These are phyloP conservation scores for Drosophila anomelani DNA, from an alignment of 2,888 invertebrate species.

Conservation along the genomic window DNA sequence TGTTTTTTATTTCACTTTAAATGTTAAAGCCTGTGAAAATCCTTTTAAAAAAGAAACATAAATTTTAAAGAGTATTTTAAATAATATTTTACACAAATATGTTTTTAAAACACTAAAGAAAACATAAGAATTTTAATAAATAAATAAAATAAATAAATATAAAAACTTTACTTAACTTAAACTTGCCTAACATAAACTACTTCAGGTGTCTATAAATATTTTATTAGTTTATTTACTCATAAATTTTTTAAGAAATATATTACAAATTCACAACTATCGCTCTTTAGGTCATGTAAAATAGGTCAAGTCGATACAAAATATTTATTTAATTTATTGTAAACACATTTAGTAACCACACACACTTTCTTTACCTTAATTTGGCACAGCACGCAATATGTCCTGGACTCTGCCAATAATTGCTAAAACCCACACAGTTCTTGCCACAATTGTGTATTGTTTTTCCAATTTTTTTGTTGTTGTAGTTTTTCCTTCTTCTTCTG, in stretches of 20 bases:
- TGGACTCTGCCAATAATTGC: slow-evolving; percentile 17
- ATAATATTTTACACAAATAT: background rate
- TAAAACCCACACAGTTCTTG: slow-evolving; percentile 61
- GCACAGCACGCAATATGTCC: slow-evolving; percentile 16
- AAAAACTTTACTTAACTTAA: background rate
- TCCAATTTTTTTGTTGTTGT: slow-evolving; percentile 12
- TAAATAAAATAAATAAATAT: fast-evolving
- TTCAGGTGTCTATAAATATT: background rate
- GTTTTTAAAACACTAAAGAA: background rate
- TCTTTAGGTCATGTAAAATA: background rate
- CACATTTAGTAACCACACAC: slow-evolving; percentile 47
- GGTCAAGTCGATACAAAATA: slow-evolving; percentile 1
- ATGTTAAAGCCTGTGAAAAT: too few species aligned
- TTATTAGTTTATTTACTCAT: background rate
- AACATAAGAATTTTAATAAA: background rate
- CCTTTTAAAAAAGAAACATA: background rate
- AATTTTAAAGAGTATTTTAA: too few species aligned
- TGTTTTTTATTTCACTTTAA: background rate
- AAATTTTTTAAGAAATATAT: background rate
- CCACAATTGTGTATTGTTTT: slow-evolving; percentile 33
- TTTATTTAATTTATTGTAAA: slow-evolving; percentile 3
- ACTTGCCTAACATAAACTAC: background rate
- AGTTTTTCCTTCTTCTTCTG: background rate
- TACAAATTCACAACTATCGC: background rate
- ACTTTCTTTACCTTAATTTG: slow-evolving; percentile 11